Evolutionary conservation across 2,888 invertebrate genomes (phyloP), one percentile per base, ranked within the genome.

Genomic region (Geophilus truncorum): DNA sequence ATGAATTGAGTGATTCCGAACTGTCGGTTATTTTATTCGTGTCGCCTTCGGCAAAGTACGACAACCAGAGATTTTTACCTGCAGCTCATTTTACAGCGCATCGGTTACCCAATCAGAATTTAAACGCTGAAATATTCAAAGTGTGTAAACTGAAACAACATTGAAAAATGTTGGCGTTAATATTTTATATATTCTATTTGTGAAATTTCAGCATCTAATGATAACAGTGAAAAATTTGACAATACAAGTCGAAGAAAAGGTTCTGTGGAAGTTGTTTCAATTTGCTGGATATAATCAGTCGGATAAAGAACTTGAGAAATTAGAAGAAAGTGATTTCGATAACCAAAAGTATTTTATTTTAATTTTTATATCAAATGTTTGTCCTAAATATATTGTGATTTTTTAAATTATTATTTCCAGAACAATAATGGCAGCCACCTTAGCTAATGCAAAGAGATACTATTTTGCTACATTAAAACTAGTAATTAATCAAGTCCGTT

Each of bases 91-190:
- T 97, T 79, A 92, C 92, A 21, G 90, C 93, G 1, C 94, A 96
- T 87, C 90, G 93, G 85, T 89, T 93, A 83, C 91, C 93, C 32
- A 91, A 92, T 85, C 89, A 90, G 12, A 90, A 91, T 86, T 91
- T 86, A 88, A 94, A 96, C 88, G 95, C 96, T 1, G 92, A 94
- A 83, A 95, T 95, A 86, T 95, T 94, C 88, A 93, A 94, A 88
- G 91, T 91, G 85, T 80, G 83, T 83, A n/a, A n/a, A n/a, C n/a
- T n/a, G n/a, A n/a, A n/a, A n/a, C n/a, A n/a, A n/a, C n/a, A n/a
- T n/a, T n/a, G n/a, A n/a, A n/a, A n/a, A n/a, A n/a, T n/a, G n/a
- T n/a, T n/a, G n/a, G n/a, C n/a, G n/a, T n/a, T n/a, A n/a, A n/a
- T n/a, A n/a, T 15, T 18, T 76, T 25, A 82, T 78, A 51, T 77